phyloP scores from a whole-genome alignment of 2,113 vertebrate genomes.

The Salminus brasiliensis region DNA sequence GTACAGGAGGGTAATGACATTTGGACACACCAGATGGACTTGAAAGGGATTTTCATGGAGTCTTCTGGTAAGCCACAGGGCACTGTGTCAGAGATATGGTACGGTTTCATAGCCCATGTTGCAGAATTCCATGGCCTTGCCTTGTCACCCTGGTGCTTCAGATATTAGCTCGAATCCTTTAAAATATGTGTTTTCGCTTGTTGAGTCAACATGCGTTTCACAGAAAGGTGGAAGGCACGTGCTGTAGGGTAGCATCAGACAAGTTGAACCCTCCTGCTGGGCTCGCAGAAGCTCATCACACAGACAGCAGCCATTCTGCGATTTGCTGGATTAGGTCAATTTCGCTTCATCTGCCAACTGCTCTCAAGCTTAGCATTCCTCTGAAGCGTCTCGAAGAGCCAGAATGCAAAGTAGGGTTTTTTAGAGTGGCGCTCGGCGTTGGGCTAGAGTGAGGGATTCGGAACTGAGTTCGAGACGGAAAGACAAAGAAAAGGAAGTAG shows the following conservation, averaged over 20 bases:
- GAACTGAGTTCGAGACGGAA: background rate
- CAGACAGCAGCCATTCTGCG: slow-evolving; percentile 3
- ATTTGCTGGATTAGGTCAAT: slow-evolving; percentile 24
- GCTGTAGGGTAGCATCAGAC: background rate
- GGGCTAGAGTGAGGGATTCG: background rate
- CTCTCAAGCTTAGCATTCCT: slow-evolving; percentile 20
- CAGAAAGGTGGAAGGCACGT: background rate
- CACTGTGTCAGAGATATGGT: slow-evolving; percentile 7
- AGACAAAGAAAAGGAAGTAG: slow-evolving; percentile 7
- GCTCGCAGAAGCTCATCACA: background rate
- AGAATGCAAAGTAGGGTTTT: slow-evolving; percentile 19
- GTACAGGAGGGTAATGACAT: slow-evolving; percentile 14
- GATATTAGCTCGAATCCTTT: slow-evolving; percentile 18
- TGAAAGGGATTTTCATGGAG: slow-evolving; percentile 49
- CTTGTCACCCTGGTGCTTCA: slow-evolving; percentile 8
- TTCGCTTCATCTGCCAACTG: slow-evolving; percentile 18
- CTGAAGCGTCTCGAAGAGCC: background rate
- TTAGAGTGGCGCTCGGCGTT: background rate
- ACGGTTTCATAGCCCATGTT: slow-evolving; percentile 13
- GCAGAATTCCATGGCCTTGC: slow-evolving; percentile 30
- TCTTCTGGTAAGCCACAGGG: slow-evolving; percentile 10
- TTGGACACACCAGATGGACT: slow-evolving; percentile 19
- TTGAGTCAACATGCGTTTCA: slow-evolving; percentile 12
- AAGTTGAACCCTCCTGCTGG: background rate
- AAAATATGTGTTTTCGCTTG: background rate